A percentile compares a stretch with the other conserved stretches of the same genome.
Evolutionary conservation across 1,140 invertebrate genomes (phyloP).

Genomic region (Battus philenor): DNA sequence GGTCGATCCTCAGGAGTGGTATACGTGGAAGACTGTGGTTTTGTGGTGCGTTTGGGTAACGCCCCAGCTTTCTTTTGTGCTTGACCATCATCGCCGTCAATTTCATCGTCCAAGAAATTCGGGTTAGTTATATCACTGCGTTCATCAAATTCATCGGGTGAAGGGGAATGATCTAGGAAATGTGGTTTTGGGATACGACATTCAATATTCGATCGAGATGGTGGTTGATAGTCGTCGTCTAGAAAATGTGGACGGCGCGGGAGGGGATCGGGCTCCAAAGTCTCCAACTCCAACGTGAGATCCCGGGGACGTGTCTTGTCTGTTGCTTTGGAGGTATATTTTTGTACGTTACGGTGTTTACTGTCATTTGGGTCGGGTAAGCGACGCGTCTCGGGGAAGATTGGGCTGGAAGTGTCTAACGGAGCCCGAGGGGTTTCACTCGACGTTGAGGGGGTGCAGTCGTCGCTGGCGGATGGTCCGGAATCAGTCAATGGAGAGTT

Average conservation of each 20-base stretch:
- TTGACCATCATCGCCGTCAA: constrained; percentile 52
- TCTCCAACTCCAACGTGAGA: constrained; percentile 58
- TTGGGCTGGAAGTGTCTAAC: constrained; percentile 37
- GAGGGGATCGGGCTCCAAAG: constrained; percentile 44
- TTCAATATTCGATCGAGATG: constrained; percentile 73
- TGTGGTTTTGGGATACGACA: constrained; percentile 73
- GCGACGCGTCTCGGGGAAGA: constrained; percentile 48
- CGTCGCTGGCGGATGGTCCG: constrained; percentile 67
- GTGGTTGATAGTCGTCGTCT: constrained; percentile 77
- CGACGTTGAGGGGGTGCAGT: constrained; percentile 65
- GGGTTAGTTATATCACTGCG: constrained; percentile 67
- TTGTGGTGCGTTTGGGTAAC: constrained; percentile 50
- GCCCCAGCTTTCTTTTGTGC: constrained; percentile 65
- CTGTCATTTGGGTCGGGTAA: constrained; percentile 46
- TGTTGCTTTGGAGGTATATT: constrained; percentile 31
- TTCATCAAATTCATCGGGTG: constrained; percentile 70
- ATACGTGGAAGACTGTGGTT: constrained; percentile 43
- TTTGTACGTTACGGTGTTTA: constrained; percentile 34
- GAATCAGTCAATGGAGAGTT: constrained; percentile 72
- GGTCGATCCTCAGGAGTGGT: constrained; percentile 52
- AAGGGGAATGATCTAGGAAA: constrained; percentile 71
- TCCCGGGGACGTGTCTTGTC: constrained; percentile 63
- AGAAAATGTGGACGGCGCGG: constrained; percentile 76
- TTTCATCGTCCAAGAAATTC: constrained; percentile 66
- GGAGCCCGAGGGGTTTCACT: constrained; percentile 47